A percentile compares a stretch with the other conserved stretches of the same genome.
phyloP scores from a whole-genome alignment of 1,140 invertebrate genomes.

The Lepidurus arcticus region DNA sequence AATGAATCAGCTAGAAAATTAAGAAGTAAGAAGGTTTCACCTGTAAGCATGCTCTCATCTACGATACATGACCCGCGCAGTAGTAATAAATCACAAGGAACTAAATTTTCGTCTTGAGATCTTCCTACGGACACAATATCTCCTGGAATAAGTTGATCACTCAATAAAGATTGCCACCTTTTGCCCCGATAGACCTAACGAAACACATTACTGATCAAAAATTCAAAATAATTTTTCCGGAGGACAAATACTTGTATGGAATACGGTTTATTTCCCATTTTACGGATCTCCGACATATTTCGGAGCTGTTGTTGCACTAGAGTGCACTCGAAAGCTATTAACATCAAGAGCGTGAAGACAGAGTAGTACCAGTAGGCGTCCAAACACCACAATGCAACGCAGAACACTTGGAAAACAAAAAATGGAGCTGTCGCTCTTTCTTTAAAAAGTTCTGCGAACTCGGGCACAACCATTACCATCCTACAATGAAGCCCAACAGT shows the following conservation, averaged over 20 bases:
- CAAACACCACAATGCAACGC: conserved; percentile 95
- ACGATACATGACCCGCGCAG: conserved; percentile 91
- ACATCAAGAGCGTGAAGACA: conserved; percentile 94
- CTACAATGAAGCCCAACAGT: conserved; percentile 49
- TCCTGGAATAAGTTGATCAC: conserved; percentile 86
- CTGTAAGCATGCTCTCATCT: conserved; percentile 96
- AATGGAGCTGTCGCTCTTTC: conserved; percentile 98
- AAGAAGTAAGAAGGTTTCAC: conserved; percentile 41
- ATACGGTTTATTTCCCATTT: conserved; percentile 98
- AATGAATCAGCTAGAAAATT: background rate
- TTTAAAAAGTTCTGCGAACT: conserved; percentile 93
- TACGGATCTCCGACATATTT: conserved; percentile 99
- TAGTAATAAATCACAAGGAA: conserved; percentile 95
- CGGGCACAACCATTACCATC: conserved; percentile 84
- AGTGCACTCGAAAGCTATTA: conserved; percentile 96
- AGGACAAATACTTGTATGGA: conserved; percentile 60
- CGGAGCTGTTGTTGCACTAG: conserved; percentile 94
- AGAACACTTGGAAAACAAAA: conserved; percentile 94
- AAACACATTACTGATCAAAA: conserved; percentile 31
- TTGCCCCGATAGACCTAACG: conserved; percentile 82
- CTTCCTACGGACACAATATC: conserved; percentile 93
- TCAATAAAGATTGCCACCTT: conserved; percentile 81
- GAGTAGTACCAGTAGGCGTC: conserved; percentile 99
- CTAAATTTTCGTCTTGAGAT: conserved; percentile 78
- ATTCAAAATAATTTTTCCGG: conserved; percentile 24